Conservation (phyloP, 2,113 vertebrate species). For the Hystrix brachyura region DNA sequence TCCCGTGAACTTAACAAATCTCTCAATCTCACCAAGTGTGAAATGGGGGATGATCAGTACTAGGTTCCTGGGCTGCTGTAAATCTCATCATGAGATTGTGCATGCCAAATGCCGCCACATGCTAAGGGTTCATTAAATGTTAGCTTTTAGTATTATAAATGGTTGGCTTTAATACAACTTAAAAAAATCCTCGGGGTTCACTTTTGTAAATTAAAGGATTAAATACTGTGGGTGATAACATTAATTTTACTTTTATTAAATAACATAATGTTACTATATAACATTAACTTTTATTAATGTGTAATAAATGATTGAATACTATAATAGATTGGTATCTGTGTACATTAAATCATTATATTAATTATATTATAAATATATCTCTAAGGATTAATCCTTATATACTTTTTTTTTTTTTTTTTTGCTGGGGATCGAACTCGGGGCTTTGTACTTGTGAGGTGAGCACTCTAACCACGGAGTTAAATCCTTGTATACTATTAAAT, state of each 20-base stretch:
- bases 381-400: constrained; percentile 38
- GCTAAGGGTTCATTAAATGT: neutral
- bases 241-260: too few relatives aligned
- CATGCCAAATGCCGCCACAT: neutral
- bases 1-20: neutral
- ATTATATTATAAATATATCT: constrained; percentile 29
- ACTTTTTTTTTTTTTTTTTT: too few relatives aligned
- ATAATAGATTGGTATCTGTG: constrained; percentile 27
- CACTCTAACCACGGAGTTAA: too few relatives aligned
- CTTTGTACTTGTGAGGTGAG: too few relatives aligned
- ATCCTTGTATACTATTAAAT: neutral
- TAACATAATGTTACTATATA: too few relatives aligned
- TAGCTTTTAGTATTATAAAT: constrained; percentile 17
- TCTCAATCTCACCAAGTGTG: neutral
- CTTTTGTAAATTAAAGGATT: constrained; percentile 51
- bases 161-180: constrained; percentile 10
- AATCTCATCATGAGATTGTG: neutral
- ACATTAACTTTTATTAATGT: constrained; percentile 42
- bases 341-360: neutral
- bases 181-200: neutral
- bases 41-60: neutral
- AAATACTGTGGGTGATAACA: neutral
- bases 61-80: neutral
- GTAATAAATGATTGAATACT: constrained; percentile 25
- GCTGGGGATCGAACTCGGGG: too few relatives aligned